Evolutionary conservation across 64 coral and sea anemone species (phyloP), one percentile per base, ranked within the genome.

Genomic region (Montipora cactus): DNA sequence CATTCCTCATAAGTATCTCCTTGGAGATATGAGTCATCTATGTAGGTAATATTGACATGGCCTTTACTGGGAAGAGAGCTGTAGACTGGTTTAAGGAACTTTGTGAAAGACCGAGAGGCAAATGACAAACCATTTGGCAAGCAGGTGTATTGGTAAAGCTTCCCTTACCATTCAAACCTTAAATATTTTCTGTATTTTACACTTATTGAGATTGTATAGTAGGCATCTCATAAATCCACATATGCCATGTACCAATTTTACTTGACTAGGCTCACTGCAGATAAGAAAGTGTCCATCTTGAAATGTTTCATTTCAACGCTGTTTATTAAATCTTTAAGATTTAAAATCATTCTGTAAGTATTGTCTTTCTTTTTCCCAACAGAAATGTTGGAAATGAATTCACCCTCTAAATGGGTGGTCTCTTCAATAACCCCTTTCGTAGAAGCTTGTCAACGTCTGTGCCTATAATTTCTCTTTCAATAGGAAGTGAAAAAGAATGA

Each of bases 231-330:
- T 7, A 87, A 50, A 51, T 87, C 62, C 44, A 77, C 77, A 79
- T 76, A 90, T 44, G 75, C 89, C 89, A 90, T 90, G 57, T 90
- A 90, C 28, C 89, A 79, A 12, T 90, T 80, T 49, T 80, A 23
- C 78, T 67, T 79, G 50, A 90, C 78, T 45, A 90, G 76, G 20
- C 49, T 61, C 21, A 87, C 44, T 49, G 4, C 89, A 89, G 69
- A 89, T 18, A 44, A 21, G n/a, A 89, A 76, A 76, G 44, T 78
- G 50, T 89, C 49, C 73, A 89, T 77, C 76, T 89, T 89, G 59
- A 89, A 89, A 76, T 89, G 77, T 62, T 62, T 69, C 77, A 62
- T 79, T 90, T 90, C 89, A 62, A 90, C 67, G 49, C 50, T 79
- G 58, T 90, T 22, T 20, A 69, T 90, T 55, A 90, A 50, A 12